Base-by-base conservation (phyloP, 2,113 vertebrate genomes). In the Dipodomys merriami region DNA sequence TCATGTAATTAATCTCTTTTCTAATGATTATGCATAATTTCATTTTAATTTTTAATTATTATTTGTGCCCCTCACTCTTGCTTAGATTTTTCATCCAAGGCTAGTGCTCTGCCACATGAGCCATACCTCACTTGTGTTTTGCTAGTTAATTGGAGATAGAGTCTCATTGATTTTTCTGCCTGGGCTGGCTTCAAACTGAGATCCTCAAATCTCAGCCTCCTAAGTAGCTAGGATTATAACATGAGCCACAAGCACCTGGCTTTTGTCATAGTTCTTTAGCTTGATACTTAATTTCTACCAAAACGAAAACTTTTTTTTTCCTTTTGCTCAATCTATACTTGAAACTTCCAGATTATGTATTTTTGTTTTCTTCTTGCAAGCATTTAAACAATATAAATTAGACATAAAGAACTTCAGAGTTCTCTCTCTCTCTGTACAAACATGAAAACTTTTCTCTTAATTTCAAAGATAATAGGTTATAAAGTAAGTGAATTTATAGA, bases 381-480 rank as follows among this genome's bases (percentile, higher is more conserved):
- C 6, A 62, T 73, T 86, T 85, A n/a, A 22, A 57, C 30, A 73
- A 23, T 57, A 72, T 13, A 49, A 79, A 71, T 57, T 67, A 83
- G 5, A 1, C 6, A 11, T 0, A 44, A 13, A 1, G 4, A 22
- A 16, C 30, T 10, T 23, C 23, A 20, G 11, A 29, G n/a, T n/a
- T n/a, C 15, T 57, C 53, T 57, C 53, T 18, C 53, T 57, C 15
- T 57, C 22, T 44, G 2, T 6, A 0, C 30, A 6, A 3, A 18
- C 25, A 33, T 3, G 7, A 53, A 68, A 62, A 65, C 6, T 10
- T 33, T 49, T 19, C 74, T 71, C 3, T 86, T 60, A 0, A 0
- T n/a, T 82, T 85, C 18, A 30, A 64, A 23, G n/a, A 33, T 0
- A 11, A 18, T 62, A 27, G n/a, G 27, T 16, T 23, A 69, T 30